Percentiles rank a stretch among this genome's conserved stretches.
Conservation (phyloP, 2,113 vertebrate genomes). For the Megaceryle torquata region DNA sequence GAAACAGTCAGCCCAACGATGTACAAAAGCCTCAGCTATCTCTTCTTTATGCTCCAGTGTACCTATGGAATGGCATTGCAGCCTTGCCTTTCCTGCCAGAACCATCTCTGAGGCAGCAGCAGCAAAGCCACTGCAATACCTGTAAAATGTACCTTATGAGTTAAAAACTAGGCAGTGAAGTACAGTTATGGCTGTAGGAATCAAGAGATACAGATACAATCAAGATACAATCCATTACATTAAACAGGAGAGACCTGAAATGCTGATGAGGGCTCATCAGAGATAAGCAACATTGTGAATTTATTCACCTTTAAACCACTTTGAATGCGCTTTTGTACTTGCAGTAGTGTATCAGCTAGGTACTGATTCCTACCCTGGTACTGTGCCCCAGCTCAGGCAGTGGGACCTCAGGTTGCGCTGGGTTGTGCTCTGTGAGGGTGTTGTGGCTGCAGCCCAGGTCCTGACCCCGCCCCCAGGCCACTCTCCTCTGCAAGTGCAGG, state of each 20-base stretch:
- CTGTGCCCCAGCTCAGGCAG: background rate
- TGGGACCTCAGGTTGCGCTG: background rate
- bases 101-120: background rate
- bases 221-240: background rate
- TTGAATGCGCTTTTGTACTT: background rate
- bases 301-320: background rate
- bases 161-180: background rate
- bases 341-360: background rate
- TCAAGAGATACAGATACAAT: background rate
- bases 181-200: background rate
- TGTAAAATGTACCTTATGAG: background rate
- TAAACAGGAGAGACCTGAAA: background rate
- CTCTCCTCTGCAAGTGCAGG: background rate
- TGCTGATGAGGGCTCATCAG: background rate
- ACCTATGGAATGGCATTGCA: background rate
- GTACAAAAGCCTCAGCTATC: background rate
- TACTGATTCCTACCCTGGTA: rapidly evolving
- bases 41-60: background rate
- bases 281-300: background rate
- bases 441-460: background rate
- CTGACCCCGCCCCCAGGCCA: background rate
- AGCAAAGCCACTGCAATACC: background rate
- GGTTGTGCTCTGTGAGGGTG: background rate
- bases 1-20: background rate
- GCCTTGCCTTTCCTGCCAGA: background rate